Conservation (phyloP, 2,888 invertebrate species). For the Cremastinae sp. region DNA sequence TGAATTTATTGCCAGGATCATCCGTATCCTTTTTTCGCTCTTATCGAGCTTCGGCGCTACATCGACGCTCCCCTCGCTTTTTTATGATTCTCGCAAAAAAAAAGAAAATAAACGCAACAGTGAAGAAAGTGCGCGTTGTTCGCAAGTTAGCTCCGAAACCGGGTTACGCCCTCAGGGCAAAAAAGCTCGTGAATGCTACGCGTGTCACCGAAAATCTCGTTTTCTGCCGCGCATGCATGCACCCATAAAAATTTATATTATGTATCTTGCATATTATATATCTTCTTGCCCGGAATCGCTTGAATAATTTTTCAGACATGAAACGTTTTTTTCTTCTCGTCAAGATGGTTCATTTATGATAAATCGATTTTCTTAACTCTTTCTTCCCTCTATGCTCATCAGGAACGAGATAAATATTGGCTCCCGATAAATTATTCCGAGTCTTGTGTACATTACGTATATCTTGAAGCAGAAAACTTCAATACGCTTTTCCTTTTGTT, state of each 20-base stretch:
- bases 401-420: constrained; percentile 48
- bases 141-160: constrained; percentile 3
- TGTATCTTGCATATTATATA: too few relatives aligned
- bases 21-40: constrained; percentile 22
- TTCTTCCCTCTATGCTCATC: background rate
- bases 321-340: background rate
- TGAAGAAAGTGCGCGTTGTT: constrained; percentile 21
- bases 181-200: constrained; percentile 14
- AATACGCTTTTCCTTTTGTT: constrained; percentile 27
- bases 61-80: constrained; percentile 55
- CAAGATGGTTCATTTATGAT: constrained; percentile 19
- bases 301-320: background rate
- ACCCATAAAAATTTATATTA: too few relatives aligned
- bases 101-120: constrained; percentile 11
- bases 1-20: constrained; percentile 68
- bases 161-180: constrained; percentile 12
- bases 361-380: background rate
- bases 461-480: constrained; percentile 23
- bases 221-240: background rate
- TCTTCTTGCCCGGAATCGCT: too few relatives aligned
- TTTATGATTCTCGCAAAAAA: background rate
- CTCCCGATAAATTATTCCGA: constrained; percentile 29
- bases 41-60: constrained; percentile 44
- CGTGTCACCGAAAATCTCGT: background rate
- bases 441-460: constrained; percentile 3